Evolutionary conservation across 1,140 invertebrate genomes (phyloP), one percentile per base, ranked within the genome.

Genomic region (Euglossa dilemma): DNA sequence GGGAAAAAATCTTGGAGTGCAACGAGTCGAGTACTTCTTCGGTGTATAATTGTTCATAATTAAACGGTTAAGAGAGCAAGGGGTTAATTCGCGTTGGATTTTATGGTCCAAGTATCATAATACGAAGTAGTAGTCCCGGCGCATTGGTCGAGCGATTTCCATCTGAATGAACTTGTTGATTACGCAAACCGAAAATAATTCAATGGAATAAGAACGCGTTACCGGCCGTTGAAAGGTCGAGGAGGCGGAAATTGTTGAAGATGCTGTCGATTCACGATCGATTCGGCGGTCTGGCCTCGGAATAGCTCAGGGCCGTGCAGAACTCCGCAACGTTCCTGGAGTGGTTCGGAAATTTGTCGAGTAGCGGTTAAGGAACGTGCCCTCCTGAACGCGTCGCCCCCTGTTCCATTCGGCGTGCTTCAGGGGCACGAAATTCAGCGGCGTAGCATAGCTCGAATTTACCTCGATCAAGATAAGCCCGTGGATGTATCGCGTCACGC

Each of bases 341-440:
- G 75, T 63, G 75, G 81, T 54, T 72, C 28, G 77, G 82, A 84
- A 87, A 87, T 87, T 87, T 74, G 77, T 79, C 81, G 82, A 70
- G 82, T 71, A 61, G 79, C 72, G 76, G 64, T 88, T 67, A 66
- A 86, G 87, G 87, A 89, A 89, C 87, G 87, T 85, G 75, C 72
- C 80, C 57, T 20, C 16, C 45, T 61, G 56, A 36, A 59, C 23
- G 71, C 78, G 61, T 81, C 64, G 54, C 50, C 25, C 79, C 80
- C 72, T 84, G 79, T 84, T 86, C 86, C 52, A 81, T 86, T 85
- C 80, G 45, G 57, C 87, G 63, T 78, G 84, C 77, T 88, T 85
- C 78, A 73, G 80, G 69, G 87, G 72, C 84, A 86, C 76, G 80
- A 81, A 83, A 86, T 88, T 86, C 80, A 56, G 50, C 72, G 75